Percentiles rank a stretch among this genome's conserved stretches.
Conservation (phyloP, 2,888 invertebrate species). For the Trisateles emortualis region DNA sequence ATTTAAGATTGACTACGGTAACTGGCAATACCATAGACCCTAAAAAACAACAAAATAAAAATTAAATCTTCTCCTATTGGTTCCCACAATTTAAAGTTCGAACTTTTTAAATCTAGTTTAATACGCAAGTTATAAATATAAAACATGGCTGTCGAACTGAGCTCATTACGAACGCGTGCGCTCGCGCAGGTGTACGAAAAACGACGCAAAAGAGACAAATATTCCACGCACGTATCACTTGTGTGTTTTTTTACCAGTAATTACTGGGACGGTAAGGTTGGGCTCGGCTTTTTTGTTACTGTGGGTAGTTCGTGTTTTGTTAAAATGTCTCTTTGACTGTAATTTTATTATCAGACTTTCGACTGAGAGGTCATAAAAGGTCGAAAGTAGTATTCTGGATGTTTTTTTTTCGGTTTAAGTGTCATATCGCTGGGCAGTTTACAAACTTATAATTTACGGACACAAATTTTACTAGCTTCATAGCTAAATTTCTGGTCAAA, state of each 20-base stretch:
- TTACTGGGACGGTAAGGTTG: constrained; percentile 29
- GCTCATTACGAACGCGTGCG: constrained; percentile 31
- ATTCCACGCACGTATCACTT: constrained; percentile 44
- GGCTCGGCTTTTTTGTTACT: constrained; percentile 18
- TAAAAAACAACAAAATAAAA: too few species aligned
- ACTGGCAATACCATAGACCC: too few species aligned
- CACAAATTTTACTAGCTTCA: too few species aligned
- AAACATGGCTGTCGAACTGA: constrained; percentile 9
- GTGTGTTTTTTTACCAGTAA: constrained; percentile 42
- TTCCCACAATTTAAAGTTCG: constrained; percentile 5
- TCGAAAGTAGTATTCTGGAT: not conserved
- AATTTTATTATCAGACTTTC: not conserved
- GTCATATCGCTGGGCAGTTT: too few species aligned
- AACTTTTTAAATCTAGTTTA: not conserved
- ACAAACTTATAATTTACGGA: too few species aligned
- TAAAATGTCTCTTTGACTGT: not conserved
- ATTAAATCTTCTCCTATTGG: too few species aligned
- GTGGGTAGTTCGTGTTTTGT: not conserved
- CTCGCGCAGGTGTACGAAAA: constrained; percentile 34
- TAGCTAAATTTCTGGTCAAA: too few species aligned
- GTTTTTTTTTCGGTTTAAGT: too few species aligned
- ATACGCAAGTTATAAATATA: constrained; percentile 3
- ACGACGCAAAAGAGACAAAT: constrained; percentile 22
- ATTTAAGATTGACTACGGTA: too few species aligned
- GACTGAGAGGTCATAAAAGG: not conserved